These are phyloP conservation scores for Nasua narica DNA, from an alignment of 2,797 vertebrate species.

Conservation along the genomic window DNA sequence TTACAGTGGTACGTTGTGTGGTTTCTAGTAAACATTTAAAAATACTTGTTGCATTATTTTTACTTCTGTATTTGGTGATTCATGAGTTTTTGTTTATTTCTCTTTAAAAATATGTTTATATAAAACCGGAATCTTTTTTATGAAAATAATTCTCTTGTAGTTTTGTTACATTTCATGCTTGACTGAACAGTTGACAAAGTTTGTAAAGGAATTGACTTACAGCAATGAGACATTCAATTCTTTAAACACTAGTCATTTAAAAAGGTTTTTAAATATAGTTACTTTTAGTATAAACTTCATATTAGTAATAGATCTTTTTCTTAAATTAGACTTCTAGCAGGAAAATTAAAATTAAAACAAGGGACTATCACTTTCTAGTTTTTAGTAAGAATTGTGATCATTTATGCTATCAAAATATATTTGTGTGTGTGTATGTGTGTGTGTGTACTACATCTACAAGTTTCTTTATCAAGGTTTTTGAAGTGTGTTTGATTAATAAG, in stretches of 20 bases:
- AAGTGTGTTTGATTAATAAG: background rate
- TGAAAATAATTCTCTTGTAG: background rate
- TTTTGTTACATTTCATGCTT: background rate
- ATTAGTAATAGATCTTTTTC: background rate
- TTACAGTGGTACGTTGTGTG: background rate
- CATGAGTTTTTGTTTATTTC: background rate
- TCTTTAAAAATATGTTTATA: background rate
- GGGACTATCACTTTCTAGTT: background rate
- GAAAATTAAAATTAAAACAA: background rate
- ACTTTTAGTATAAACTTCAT: background rate
- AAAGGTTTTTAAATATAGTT: background rate
- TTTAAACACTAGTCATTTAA: background rate
- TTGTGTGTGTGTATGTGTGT: background rate
- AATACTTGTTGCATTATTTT: background rate
- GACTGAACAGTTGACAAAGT: background rate
- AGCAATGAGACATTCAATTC: background rate
- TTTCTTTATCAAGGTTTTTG: conserved; percentile 5
- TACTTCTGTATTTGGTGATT: background rate
- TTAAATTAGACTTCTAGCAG: background rate
- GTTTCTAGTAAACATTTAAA: background rate
- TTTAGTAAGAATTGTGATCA: background rate
- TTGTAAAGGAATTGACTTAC: background rate
- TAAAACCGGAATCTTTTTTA: conserved; percentile 21
- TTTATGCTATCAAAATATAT: background rate
- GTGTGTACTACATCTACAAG: background rate